Conservation (phyloP, 2,797 vertebrate genomes). For the Luscinia megarhynchos region DNA sequence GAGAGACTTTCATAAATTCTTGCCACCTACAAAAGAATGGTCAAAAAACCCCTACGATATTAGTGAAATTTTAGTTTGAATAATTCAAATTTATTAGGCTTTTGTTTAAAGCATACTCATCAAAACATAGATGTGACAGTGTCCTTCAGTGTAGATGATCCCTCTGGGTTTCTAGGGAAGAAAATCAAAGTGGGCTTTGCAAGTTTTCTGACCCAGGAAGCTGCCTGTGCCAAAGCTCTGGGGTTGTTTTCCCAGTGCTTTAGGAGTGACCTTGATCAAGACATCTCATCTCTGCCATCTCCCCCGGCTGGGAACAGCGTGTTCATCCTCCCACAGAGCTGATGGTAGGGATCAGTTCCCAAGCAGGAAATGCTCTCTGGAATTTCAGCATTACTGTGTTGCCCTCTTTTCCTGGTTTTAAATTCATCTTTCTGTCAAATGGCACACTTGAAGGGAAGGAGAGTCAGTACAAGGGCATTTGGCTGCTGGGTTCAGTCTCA, state of each 20-base stretch:
- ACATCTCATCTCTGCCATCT: neutral
- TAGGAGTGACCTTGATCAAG: neutral
- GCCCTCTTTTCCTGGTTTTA: neutral
- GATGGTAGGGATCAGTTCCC: neutral
- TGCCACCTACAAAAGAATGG: neutral
- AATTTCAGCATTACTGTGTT: neutral
- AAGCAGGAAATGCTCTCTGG: neutral
- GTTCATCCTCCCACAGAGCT: neutral
- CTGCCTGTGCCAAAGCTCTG: neutral
- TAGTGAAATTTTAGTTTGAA: neutral
- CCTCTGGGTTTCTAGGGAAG: neutral
- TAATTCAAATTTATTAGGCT: neutral
- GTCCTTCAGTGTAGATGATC: neutral
- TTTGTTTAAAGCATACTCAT: neutral
- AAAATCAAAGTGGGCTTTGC: neutral
- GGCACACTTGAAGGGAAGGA: no score
- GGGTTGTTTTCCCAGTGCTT: neutral
- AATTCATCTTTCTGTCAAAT: neutral
- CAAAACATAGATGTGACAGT: accelerated
- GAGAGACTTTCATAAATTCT: neutral
- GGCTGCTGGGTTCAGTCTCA: neutral
- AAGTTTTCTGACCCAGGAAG: neutral
- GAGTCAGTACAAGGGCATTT: neutral
- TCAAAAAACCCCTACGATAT: accelerated
- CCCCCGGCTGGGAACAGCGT: neutral